Percentiles rank a stretch among this genome's conserved stretches.
Conservation (phyloP, 1,140 invertebrate genomes). For the Helicoverpa armigera region DNA sequence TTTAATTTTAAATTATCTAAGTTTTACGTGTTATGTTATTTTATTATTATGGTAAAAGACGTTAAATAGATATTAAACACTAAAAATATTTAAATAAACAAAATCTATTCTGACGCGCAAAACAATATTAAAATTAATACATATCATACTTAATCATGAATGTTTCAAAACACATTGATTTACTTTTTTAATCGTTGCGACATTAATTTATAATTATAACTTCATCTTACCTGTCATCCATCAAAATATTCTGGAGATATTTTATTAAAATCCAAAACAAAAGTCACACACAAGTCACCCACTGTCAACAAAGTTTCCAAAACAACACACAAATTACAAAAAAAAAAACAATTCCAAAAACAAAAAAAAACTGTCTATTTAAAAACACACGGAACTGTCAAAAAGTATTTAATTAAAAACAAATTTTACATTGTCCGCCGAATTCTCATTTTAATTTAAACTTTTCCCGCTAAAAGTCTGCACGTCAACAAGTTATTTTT, state of each 20-base stretch:
- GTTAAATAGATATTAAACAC: too few relatives aligned
- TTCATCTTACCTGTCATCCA: conserved; percentile 24
- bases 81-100: too few relatives aligned
- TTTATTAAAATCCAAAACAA: conserved; percentile 32
- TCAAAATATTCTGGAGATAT: neutral
- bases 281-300: conserved; percentile 29
- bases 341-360: conserved; percentile 25
- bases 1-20: neutral
- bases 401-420: conserved; percentile 46
- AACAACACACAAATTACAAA: conserved; percentile 1
- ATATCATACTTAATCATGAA: too few relatives aligned
- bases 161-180: too few relatives aligned
- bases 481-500: neutral
- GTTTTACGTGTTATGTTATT: too few relatives aligned
- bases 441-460: conserved; percentile 34
- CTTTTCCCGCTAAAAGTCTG: conserved; percentile 30
- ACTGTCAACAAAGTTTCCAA: conserved; percentile 26
- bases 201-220: neutral
- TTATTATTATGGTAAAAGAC: too few relatives aligned
- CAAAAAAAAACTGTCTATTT: neutral
- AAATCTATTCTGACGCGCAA: too few relatives aligned
- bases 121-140: too few relatives aligned
- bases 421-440: conserved; percentile 18
- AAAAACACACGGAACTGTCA: conserved; percentile 13
- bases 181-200: too few relatives aligned